Evolutionary conservation across 1,140 invertebrate genomes (phyloP), one percentile per base, ranked within the genome.

Genomic region (Meteorus sp.): DNA sequence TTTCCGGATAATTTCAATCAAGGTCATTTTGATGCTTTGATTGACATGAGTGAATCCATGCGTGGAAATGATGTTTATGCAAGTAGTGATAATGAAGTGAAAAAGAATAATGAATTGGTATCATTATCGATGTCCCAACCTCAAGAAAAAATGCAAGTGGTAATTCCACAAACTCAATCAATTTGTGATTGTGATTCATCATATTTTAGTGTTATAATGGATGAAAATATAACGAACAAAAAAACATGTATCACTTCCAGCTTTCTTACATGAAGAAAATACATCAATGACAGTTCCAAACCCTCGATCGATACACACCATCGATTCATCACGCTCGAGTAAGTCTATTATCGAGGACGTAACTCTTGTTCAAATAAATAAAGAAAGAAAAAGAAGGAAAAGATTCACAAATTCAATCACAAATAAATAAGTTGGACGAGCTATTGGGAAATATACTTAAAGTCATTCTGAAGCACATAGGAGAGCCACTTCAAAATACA

Each of bases 11-110:
- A 54, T 54, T 35, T 37, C 25, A 54, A 54, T 54, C 15, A 31
- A 19, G 51, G 51, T 54, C 51, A 54, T 35, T 54, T 19, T 25
- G 35, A 54, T 25, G 33, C 22, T 54, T 54, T 19, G n/a, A 8
- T 54, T 39, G 11, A n/a, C 7, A 9, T 54, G 1, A 19, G 8
- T 41, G 51, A 35, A 54, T 54, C 31, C 4, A 41, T 19, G 19
- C 17, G 9, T 50, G 22, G 9, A 15, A 19, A 19, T 50, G 27
- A 50, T 13, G n/a, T 23, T 23, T 4, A 31, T 50, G 11, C 27
- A n/a, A n/a, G n/a, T n/a, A 50, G 47, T 50, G 22, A 23, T 19
- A 23, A 11, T 50, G 27, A 23, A 15, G 47, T 2, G 22, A 25
- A 50, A 50, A 19, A 50, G 13, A 31, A 50, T 27, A 19, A 17